These are phyloP conservation scores for Argynnis bischoffii DNA, from an alignment of 2,888 invertebrate species.

Conservation along the genomic window DNA sequence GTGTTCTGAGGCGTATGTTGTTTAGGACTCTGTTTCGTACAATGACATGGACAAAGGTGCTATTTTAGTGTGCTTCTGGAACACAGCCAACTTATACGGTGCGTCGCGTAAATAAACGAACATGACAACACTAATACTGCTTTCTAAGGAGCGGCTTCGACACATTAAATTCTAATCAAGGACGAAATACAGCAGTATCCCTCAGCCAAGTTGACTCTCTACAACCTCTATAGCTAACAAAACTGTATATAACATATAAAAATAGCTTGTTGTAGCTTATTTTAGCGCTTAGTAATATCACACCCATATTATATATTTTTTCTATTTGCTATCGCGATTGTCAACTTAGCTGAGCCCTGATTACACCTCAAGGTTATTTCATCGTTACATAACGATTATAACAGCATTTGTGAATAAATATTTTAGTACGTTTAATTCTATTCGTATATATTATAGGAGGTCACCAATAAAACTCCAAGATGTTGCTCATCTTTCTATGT, in stretches of 20 bases:
- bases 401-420: too few relatives aligned
- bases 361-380: conserved; percentile 1
- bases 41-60: conserved; percentile 76
- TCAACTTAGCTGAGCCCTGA: background rate
- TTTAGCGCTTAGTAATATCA: too few relatives aligned
- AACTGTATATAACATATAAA: too few relatives aligned
- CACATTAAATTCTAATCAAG: conserved; percentile 12
- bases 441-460: too few relatives aligned
- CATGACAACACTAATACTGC: conserved; percentile 61
- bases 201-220: background rate
- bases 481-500: too few relatives aligned
- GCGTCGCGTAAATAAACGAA: conserved; percentile 75
- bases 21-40: conserved; percentile 69
- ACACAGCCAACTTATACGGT: conserved; percentile 66
- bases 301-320: too few relatives aligned
- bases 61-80: conserved; percentile 77
- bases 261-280: too few relatives aligned
- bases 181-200: background rate
- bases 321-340: too few relatives aligned
- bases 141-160: conserved; percentile 8
- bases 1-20: conserved; percentile 31
- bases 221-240: too few relatives aligned
- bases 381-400: background rate
- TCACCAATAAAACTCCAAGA: too few relatives aligned
- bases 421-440: too few relatives aligned